Evolutionary conservation across 2,113 vertebrate species (phyloP).

Genomic region (Ifrita kowaldi): DNA sequence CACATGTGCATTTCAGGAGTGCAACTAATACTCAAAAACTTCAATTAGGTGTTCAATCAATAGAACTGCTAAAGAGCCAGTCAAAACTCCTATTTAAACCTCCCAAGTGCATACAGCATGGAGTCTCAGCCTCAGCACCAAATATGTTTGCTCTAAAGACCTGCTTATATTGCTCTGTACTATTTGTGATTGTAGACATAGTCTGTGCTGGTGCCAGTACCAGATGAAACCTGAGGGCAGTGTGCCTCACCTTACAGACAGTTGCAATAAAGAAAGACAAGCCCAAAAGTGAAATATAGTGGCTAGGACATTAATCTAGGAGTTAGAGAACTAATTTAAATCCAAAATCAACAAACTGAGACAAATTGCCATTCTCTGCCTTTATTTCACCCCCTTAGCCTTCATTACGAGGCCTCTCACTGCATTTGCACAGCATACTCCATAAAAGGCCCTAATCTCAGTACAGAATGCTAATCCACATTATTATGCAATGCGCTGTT

Average conservation of each 20-base stretch:
- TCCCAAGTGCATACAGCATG: neutral
- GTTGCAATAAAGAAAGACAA: neutral
- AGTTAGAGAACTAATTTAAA: neutral
- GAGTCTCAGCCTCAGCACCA: neutral
- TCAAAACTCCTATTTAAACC: neutral
- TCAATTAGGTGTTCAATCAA: neutral
- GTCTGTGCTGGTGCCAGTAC: neutral
- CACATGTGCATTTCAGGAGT: accelerated
- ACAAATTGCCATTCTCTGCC: neutral
- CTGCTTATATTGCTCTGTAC: neutral
- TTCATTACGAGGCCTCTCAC: neutral
- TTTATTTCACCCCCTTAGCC: neutral
- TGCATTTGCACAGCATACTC: neutral
- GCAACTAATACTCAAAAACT: neutral
- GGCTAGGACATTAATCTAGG: neutral
- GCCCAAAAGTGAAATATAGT: neutral
- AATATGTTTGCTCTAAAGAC: neutral
- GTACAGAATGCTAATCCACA: neutral
- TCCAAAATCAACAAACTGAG: neutral
- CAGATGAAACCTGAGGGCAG: neutral
- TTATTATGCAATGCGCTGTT: neutral
- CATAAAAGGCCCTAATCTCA: neutral
- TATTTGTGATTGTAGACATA: neutral
- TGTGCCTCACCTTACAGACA: neutral
- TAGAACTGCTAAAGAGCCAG: neutral